Conservation (phyloP, 1,140 invertebrate genomes). For the Limonius californicus region DNA sequence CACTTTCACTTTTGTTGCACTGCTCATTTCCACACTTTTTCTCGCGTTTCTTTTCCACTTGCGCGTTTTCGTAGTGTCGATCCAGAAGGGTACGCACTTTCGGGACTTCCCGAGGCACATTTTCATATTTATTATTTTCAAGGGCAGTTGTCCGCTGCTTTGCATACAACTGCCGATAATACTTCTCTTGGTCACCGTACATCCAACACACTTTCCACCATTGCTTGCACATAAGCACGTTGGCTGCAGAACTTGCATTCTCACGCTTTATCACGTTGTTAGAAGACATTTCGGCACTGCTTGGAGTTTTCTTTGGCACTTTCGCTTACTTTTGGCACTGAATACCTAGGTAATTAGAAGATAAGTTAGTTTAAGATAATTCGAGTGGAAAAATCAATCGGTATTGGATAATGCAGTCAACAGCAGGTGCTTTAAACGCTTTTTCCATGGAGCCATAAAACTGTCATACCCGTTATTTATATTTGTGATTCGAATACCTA, state of each 20-base stretch:
- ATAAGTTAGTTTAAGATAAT: too few relatives aligned
- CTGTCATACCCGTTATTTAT: too few relatives aligned
- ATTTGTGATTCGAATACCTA: too few relatives aligned
- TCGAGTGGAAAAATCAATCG: too few relatives aligned
- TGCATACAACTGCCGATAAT: slow-evolving; percentile 74
- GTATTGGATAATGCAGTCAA: too few relatives aligned
- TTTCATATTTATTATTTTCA: slow-evolving; percentile 1
- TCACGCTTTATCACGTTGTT: slow-evolving; percentile 37
- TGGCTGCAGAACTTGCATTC: slow-evolving; percentile 50
- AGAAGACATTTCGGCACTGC: slow-evolving; percentile 31
- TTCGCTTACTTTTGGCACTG: too few relatives aligned
- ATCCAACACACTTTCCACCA: slow-evolving; percentile 87
- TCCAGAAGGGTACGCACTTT: background rate
- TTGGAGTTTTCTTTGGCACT: too few relatives aligned
- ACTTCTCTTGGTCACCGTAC: slow-evolving; percentile 79
- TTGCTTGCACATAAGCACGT: slow-evolving; percentile 76
- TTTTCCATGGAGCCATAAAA: too few relatives aligned
- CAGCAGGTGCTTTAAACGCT: too few relatives aligned
- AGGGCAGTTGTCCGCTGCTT: background rate
- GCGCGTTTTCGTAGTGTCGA: background rate
- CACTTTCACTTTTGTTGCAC: background rate
- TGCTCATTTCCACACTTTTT: background rate
- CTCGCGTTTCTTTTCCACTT: background rate
- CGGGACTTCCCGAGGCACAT: background rate
- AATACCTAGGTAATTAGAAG: too few relatives aligned